These are phyloP conservation scores for Melitaea cinxia DNA, from an alignment of 1,140 invertebrate genomes.

Conservation along the genomic window DNA sequence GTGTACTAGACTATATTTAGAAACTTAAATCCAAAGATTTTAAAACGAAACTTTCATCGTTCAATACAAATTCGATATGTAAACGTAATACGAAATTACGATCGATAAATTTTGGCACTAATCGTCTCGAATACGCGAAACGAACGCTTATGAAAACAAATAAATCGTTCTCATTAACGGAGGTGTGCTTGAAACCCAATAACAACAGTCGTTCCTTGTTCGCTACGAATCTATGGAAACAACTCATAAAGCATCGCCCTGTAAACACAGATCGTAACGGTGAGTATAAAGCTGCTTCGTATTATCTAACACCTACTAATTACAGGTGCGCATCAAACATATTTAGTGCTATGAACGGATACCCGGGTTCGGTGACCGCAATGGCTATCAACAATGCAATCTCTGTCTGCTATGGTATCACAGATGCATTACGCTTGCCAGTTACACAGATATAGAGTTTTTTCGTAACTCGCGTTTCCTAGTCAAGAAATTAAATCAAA, in stretches of 20 bases:
- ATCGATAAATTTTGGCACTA: conserved; percentile 15
- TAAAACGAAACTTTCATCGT: conserved; percentile 3
- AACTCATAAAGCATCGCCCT: conserved; percentile 18
- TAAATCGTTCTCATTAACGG: neutral
- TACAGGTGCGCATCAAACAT: conserved; percentile 71
- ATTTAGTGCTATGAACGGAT: conserved; percentile 69
- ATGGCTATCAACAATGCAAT: conserved; percentile 33
- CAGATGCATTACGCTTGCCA: neutral
- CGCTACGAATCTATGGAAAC: conserved; percentile 26
- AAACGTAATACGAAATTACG: conserved; percentile 4
- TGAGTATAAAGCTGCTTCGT: conserved; percentile 61
- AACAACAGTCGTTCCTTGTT: conserved; percentile 19
- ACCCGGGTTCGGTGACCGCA: conserved; percentile 54
- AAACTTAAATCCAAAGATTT: neutral
- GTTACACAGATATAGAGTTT: too few relatives aligned
- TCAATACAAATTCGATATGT: neutral
- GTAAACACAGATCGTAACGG: conserved; percentile 39
- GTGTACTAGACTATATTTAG: too few relatives aligned
- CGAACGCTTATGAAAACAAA: neutral
- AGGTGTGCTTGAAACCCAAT: conserved; percentile 12
- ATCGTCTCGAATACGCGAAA: conserved; percentile 17
- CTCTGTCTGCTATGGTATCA: conserved; percentile 27
- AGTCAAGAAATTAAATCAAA: too few relatives aligned
- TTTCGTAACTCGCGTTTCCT: too few relatives aligned
- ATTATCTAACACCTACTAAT: conserved; percentile 75